phyloP scores from a whole-genome alignment of 1,140 invertebrate genomes.

The Bombus turneri region DNA sequence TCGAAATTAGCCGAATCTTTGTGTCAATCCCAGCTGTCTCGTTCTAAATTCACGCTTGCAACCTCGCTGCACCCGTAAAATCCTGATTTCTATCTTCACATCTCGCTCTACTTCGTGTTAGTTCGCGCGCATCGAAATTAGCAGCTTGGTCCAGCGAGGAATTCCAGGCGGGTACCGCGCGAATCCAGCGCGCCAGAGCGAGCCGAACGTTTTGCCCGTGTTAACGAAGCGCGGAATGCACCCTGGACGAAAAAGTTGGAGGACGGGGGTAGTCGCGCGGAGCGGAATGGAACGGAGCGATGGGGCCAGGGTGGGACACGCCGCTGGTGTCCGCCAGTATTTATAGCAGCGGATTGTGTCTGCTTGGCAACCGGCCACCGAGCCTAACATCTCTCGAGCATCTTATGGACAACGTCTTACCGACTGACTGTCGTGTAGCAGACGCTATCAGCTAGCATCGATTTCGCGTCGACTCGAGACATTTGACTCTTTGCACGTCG shows the following conservation, averaged over 20 bases:
- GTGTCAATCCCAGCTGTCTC: neutral
- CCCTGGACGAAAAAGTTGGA: conserved; percentile 46
- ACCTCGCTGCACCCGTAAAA: neutral
- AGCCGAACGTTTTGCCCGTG: conserved; percentile 5
- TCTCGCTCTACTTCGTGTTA: neutral
- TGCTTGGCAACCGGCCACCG: conserved; percentile 75
- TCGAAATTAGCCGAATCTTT: neutral
- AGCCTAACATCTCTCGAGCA: conserved; percentile 61
- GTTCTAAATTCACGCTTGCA: neutral
- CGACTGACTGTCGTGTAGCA: neutral
- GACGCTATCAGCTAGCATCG: too few species aligned
- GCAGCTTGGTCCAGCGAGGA: neutral
- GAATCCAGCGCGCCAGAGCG: neutral
- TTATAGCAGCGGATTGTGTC: conserved; percentile 79
- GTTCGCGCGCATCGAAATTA: neutral
- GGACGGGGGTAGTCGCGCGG: conserved; percentile 37
- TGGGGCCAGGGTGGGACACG: conserved; percentile 43
- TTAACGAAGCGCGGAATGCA: conserved; percentile 42
- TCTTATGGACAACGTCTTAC: conserved; percentile 48
- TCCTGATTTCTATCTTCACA: neutral
- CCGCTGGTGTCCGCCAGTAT: conserved; percentile 69
- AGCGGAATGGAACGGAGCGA: conserved; percentile 57
- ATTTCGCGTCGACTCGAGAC: too few species aligned
- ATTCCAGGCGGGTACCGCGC: neutral
- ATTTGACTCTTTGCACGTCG: too few species aligned